Conservation (phyloP, 2,888 invertebrate species). For the Apantesis nais region DNA sequence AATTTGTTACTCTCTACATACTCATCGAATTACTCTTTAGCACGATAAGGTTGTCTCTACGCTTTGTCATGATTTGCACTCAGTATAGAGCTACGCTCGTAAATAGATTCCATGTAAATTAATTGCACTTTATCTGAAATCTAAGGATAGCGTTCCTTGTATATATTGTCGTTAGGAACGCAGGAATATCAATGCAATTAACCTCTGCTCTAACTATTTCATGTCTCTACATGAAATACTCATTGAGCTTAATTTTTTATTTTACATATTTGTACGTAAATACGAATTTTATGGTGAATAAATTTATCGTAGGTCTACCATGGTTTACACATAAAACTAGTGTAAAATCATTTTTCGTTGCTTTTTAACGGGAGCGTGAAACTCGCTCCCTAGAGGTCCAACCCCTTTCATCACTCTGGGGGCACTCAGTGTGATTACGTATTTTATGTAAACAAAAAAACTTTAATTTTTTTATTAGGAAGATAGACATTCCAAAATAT, state of each 20-base stretch:
- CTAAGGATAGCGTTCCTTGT: conserved; percentile 22
- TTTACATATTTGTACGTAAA: neutral
- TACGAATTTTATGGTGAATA: neutral
- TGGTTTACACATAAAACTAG: neutral
- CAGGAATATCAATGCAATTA: conserved; percentile 17
- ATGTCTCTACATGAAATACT: neutral
- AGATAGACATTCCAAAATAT: too few relatives aligned
- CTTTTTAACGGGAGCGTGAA: too few relatives aligned
- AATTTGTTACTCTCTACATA: neutral
- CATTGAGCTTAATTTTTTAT: neutral
- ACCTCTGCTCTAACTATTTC: neutral
- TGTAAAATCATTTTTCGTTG: too few relatives aligned
- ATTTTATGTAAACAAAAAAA: too few relatives aligned
- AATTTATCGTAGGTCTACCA: neutral
- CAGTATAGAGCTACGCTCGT: conserved; percentile 31
- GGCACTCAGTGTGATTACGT: too few relatives aligned
- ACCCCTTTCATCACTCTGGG: too few relatives aligned
- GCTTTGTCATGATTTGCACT: conserved; percentile 66
- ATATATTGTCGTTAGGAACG: conserved; percentile 8
- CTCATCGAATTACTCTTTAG: neutral
- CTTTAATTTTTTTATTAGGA: too few relatives aligned
- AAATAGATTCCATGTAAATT: conserved; percentile 43
- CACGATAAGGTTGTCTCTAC: conserved; percentile 47
- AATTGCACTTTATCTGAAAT: conserved; percentile 46
- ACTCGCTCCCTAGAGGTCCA: too few relatives aligned